phyloP scores from a whole-genome alignment of 1,140 invertebrate genomes.

The Panagrolaimus sp. region DNA sequence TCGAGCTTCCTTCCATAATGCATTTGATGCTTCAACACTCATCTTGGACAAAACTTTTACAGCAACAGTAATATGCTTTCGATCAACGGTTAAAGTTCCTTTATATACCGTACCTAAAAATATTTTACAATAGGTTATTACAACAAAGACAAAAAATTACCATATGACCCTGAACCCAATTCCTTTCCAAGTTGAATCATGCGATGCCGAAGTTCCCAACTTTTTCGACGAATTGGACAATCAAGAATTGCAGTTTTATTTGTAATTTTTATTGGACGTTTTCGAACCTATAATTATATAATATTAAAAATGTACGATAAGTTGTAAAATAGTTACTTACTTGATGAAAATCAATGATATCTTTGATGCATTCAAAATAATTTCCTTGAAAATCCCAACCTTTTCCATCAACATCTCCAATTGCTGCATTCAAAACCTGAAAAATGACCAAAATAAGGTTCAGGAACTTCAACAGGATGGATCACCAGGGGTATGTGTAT shows the following conservation, averaged over 20 bases:
- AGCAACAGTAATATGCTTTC: slow-evolving; percentile 29
- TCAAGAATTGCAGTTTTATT: slow-evolving; percentile 9
- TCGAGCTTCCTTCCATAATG: slow-evolving; percentile 42
- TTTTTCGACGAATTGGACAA: slow-evolving; percentile 18
- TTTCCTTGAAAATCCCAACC: slow-evolving; percentile 14
- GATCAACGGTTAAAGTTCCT: slow-evolving; percentile 30
- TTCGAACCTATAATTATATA: background rate
- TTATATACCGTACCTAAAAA: slow-evolving; percentile 24
- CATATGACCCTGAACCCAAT: slow-evolving; percentile 34
- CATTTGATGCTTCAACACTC: slow-evolving; percentile 27
- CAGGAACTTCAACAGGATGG: background rate
- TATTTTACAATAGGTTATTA: background rate
- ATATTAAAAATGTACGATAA: too few relatives aligned
- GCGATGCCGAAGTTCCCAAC: slow-evolving; percentile 17
- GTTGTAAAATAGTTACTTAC: too few relatives aligned
- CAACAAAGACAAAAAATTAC: background rate
- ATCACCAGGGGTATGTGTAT: too few relatives aligned
- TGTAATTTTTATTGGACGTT: background rate
- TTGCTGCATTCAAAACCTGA: slow-evolving; percentile 15
- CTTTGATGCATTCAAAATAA: slow-evolving; percentile 20
- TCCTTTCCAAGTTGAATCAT: slow-evolving; percentile 31
- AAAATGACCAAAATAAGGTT: too few relatives aligned
- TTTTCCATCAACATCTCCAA: slow-evolving; percentile 1
- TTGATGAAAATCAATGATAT: slow-evolving; percentile 25
- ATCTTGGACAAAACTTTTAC: slow-evolving; percentile 40